Conservation (phyloP, 1,140 invertebrate genomes). For the Drosophila equinoxialis region DNA sequence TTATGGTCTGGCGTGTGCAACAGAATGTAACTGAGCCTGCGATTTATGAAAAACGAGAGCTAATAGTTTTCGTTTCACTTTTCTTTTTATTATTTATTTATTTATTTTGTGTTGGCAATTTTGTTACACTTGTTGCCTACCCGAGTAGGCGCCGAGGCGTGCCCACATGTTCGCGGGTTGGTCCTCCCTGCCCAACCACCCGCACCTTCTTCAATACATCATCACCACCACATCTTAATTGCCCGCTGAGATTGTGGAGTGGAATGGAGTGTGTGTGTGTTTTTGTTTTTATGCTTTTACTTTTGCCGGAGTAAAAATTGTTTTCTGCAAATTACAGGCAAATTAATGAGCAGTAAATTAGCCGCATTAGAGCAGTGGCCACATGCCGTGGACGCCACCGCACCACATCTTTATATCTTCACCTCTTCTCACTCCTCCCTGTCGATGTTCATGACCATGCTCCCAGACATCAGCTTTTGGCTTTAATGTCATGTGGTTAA, state of each 20-base stretch:
- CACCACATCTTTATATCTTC: not conserved
- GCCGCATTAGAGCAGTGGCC: slow-evolving; percentile 64
- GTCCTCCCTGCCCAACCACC: not conserved
- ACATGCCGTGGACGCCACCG: slow-evolving; percentile 31
- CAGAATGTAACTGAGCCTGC: slow-evolving; percentile 73
- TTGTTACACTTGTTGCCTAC: slow-evolving; percentile 55
- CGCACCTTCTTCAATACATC: slow-evolving; percentile 1
- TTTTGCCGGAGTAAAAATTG: slow-evolving; percentile 71
- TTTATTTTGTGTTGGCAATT: slow-evolving; percentile 50
- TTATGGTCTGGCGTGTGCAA: slow-evolving; percentile 46
- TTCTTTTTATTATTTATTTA: slow-evolving; percentile 81
- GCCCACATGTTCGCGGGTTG: slow-evolving; percentile 39
- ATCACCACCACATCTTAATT: slow-evolving; percentile 51
- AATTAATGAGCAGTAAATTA: slow-evolving; percentile 81
- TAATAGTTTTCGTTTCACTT: slow-evolving; percentile 78
- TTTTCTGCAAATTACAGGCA: slow-evolving; percentile 67
- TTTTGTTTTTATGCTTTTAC: slow-evolving; percentile 62
- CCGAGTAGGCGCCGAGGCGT: slow-evolving; percentile 63
- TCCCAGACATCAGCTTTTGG: slow-evolving; percentile 13
- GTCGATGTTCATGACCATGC: slow-evolving; percentile 6
- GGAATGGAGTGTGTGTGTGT: not conserved
- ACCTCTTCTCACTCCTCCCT: not conserved
- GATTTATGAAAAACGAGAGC: slow-evolving; percentile 79
- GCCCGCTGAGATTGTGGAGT: slow-evolving; percentile 40
- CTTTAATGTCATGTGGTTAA: slow-evolving; percentile 37